Base-by-base conservation (phyloP, 2,888 invertebrate species). In the Volucella zonaria region DNA sequence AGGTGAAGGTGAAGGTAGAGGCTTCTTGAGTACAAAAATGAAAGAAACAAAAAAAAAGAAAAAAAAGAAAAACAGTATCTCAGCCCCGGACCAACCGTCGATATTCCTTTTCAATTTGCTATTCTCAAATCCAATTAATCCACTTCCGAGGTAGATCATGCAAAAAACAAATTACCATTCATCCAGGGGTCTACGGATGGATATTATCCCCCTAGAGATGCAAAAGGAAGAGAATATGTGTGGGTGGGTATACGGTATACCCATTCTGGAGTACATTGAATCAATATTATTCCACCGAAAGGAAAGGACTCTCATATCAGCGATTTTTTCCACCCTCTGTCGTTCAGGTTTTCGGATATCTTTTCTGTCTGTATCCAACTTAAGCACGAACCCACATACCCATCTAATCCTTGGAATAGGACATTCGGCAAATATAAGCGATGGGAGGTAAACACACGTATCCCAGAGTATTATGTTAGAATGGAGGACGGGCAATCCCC, bases 161-260 rank as follows among this genome's bases (percentile, higher is more conserved):
- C 83, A 83, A 83, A 80, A 83, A 83, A 71, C 80, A 83, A 83
- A 83, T 83, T 80, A 83, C 83, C 80, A 83, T 83, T 80, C 83
- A 80, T 79, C 75, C 75, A 62, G 59, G 75, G 15, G 45, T 64
- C 23, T 31, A 31, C 6, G 31, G 31, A 31, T 31, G 31, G 6
- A 31, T 31, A 64, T 45, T 54, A 64, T 54, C 62, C 59, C 51
- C 42, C 18, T 18, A 52, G 52, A 67, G 51, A 11, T 42, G 42
- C 18, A 38, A 56, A 12, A 8, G 43, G 45, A 2, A 15, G n/a
- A 49, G 11, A 15, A 31, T 9, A 9, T 58, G 47, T 15, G 58
- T 40, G 70, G 38, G 49, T 59, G 52, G 38, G 52, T 54, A 11
- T 9, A 38, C 1, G 8, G 4, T 6, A 49, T 23, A 15, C 38